Base-by-base conservation (phyloP, 2,888 invertebrate species). In the Eledona agricola region DNA sequence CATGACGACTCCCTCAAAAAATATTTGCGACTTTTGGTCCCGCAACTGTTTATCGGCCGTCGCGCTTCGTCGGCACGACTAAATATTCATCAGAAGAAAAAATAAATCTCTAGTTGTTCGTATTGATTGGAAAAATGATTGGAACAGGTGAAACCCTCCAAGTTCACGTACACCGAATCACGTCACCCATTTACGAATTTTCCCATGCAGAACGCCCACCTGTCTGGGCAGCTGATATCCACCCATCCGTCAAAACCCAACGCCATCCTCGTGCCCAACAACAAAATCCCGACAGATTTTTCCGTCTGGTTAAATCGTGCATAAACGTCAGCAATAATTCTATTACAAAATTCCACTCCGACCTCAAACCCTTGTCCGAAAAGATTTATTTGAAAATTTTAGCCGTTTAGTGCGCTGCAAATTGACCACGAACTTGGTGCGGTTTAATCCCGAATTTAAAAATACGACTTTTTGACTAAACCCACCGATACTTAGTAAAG, bases 171-270 rank as follows among this genome's bases (percentile, higher is more conserved):
- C 20, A 9, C 7, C 7, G 23, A 7, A 23, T 22, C n/a, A 12
- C n/a, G n/a, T 51, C 51, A 19, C 51, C 45, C 26, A 51, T 55
- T 55, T 55, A 51, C 31, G 7, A 32, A 51, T 38, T 54, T 43
- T 19, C 20, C 40, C 25, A 51, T 16, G 45, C 55, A 55, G 28
- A 51, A 55, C 55, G 43, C 37, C 40, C 55, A 55, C 55, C 55
- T 55, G 55, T 45, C 51, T 5, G 9, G 45, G 22, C 54, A 50
- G 55, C 55, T 51, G 55, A 51, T 43, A 51, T 26, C 19, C 29
- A 37, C 7, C 43, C 45, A 51, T 51, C 45, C 51, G 51, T 51
- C 37, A 51, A 51, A 51, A 45, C 35, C 28, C 16, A 23, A 42
- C 12, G 38, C 2, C 12, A 20, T 35, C n/a, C 28, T 47, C 28